phyloP scores from a whole-genome alignment of 2,113 vertebrate species.

The Hyperopisus bebe region DNA sequence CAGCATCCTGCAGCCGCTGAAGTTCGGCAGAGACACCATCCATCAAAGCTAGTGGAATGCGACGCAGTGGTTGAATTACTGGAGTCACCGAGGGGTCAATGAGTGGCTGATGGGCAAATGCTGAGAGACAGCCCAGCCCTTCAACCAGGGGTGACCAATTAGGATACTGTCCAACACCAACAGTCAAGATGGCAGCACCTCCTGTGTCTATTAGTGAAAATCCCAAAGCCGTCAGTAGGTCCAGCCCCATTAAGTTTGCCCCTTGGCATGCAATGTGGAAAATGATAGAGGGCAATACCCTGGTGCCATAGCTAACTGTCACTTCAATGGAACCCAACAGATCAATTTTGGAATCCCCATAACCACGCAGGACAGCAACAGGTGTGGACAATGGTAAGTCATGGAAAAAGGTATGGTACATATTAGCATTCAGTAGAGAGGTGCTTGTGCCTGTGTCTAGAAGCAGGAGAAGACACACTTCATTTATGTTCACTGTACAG shows the following conservation, averaged over 20 bases:
- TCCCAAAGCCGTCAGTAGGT: neutral
- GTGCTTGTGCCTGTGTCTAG: conserved; percentile 21
- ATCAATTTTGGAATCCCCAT: conserved; percentile 3
- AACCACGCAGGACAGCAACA: neutral
- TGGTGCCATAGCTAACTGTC: neutral
- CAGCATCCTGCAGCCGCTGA: neutral
- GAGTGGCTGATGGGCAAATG: conserved; percentile 2
- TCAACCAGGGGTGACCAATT: neutral
- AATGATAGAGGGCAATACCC: neutral
- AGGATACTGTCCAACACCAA: no score
- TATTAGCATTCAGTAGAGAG: conserved; percentile 12
- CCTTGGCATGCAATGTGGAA: neutral
- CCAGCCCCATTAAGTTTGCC: neutral
- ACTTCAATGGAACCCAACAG: neutral
- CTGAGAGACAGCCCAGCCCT: conserved; percentile 2
- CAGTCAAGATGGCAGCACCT: neutral
- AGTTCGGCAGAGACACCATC: neutral
- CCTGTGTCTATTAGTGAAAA: conserved; percentile 15
- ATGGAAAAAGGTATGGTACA: neutral
- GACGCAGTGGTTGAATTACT: conserved; percentile 6
- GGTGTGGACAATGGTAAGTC: neutral
- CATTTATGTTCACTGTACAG: neutral
- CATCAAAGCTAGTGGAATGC: neutral
- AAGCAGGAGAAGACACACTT: conserved; percentile 16
- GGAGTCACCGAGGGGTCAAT: neutral